phyloP scores from a whole-genome alignment of 2,113 vertebrate genomes.

The Bambusicola thoracicus region DNA sequence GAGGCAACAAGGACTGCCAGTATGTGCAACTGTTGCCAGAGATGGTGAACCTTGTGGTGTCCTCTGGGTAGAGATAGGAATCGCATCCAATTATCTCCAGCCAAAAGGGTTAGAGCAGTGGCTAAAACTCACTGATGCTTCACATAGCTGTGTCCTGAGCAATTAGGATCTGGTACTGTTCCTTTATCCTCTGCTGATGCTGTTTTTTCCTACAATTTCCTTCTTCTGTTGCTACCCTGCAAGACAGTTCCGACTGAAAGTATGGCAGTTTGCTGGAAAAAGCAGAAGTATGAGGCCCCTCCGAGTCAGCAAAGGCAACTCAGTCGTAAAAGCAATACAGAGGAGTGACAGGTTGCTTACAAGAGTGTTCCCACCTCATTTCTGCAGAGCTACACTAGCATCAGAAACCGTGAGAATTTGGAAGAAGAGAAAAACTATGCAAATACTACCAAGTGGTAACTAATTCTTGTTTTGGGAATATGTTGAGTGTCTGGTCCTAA shows the following conservation, averaged over 20 bases:
- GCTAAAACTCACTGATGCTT: background rate
- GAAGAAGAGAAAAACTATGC: background rate
- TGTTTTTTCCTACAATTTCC: background rate
- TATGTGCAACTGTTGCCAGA: background rate
- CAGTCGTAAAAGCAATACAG: background rate
- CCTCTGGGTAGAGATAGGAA: background rate
- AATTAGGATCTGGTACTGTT: background rate
- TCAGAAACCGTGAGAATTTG: constrained; percentile 17
- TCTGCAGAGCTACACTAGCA: background rate
- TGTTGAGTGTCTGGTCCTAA: background rate
- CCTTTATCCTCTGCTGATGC: background rate
- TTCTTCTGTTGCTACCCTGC: background rate
- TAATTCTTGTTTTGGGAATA: background rate
- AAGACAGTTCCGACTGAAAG: background rate
- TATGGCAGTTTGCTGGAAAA: background rate
- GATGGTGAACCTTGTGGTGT: background rate
- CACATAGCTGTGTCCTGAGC: background rate
- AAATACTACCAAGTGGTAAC: constrained; percentile 10
- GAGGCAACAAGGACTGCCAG: background rate
- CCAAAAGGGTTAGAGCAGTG: background rate
- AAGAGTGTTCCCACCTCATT: background rate
- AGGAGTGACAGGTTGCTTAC: background rate
- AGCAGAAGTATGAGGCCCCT: background rate
- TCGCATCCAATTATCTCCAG: background rate
- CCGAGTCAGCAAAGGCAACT: constrained; percentile 36